phyloP scores from a whole-genome alignment of 2,797 vertebrate species.

The Tapirus indicus region DNA sequence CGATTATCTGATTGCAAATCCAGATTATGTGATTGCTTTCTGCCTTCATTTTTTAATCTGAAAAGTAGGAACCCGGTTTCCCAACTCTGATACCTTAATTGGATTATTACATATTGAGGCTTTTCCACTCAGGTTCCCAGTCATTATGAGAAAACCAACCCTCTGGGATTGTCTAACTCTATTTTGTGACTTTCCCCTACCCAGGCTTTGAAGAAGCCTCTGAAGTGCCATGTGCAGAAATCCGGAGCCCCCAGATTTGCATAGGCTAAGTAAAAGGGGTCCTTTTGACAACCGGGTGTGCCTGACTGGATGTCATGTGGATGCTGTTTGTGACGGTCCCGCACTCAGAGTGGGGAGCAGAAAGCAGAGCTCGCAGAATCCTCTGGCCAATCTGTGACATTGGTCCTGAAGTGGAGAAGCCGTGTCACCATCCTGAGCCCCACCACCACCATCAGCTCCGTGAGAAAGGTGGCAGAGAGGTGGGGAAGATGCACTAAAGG shows the following conservation, averaged over 20 bases:
- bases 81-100: slow-evolving; percentile 25
- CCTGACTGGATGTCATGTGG: not conserved
- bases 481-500: not conserved
- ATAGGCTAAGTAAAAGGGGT: not conserved
- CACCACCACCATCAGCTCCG: too few species aligned
- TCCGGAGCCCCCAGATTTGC: too few species aligned
- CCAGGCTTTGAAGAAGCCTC: not conserved
- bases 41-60: slow-evolving; percentile 62
- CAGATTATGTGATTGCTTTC: not conserved
- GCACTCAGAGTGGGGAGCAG: not conserved
- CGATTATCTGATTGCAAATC: slow-evolving; percentile 14
- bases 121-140: not conserved
- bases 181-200: not conserved
- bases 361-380: not conserved
- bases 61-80: not conserved
- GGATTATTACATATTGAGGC: slow-evolving; percentile 13
- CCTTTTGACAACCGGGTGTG: not conserved
- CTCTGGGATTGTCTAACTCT: not conserved
- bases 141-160: not conserved
- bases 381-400: not conserved
- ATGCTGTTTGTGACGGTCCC: not conserved
- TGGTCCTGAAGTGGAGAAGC: not conserved
- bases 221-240: too few species aligned
- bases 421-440: not conserved
- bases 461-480: not conserved